A percentile compares a stretch with the other conserved stretches of the same genome.
Conservation (phyloP, 2,797 vertebrate genomes). For the Lepilemur septentrionalis region DNA sequence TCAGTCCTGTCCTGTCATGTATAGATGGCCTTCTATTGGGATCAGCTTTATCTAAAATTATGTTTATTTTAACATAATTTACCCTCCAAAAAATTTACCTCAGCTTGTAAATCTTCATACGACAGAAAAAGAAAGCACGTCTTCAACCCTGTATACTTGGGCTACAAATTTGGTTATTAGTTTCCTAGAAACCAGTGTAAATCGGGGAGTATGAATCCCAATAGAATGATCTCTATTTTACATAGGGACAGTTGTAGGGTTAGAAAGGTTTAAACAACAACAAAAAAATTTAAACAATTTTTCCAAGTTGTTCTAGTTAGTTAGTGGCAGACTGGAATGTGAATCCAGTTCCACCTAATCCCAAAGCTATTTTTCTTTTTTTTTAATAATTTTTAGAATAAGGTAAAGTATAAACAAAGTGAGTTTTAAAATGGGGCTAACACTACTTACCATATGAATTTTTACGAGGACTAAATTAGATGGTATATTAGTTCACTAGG, state of each 20-base stretch:
- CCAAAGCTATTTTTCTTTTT: background rate
- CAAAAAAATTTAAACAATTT: background rate
- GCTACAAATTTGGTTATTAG: background rate
- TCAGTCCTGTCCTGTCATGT: background rate
- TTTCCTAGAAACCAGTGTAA: background rate
- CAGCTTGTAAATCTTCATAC: background rate
- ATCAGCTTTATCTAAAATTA: background rate
- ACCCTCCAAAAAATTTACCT: background rate
- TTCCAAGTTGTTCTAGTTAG: background rate
- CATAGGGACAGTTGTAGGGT: background rate
- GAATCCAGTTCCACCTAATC: background rate
- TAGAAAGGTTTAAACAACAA: background rate
- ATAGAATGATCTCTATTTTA: background rate
- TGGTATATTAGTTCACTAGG: background rate
- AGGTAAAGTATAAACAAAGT: background rate
- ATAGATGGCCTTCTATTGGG: background rate
- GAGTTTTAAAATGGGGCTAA: background rate
- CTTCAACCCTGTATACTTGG: background rate
- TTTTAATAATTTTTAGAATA: background rate
- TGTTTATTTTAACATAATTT: slow-evolving; percentile 13
- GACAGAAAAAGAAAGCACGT: background rate
- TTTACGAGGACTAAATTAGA: background rate
- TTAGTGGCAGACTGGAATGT: background rate
- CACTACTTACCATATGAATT: background rate
- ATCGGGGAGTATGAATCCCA: background rate